These are phyloP conservation scores for Perdix hodgsoniae DNA, from an alignment of 2,797 vertebrate species.

Conservation along the genomic window DNA sequence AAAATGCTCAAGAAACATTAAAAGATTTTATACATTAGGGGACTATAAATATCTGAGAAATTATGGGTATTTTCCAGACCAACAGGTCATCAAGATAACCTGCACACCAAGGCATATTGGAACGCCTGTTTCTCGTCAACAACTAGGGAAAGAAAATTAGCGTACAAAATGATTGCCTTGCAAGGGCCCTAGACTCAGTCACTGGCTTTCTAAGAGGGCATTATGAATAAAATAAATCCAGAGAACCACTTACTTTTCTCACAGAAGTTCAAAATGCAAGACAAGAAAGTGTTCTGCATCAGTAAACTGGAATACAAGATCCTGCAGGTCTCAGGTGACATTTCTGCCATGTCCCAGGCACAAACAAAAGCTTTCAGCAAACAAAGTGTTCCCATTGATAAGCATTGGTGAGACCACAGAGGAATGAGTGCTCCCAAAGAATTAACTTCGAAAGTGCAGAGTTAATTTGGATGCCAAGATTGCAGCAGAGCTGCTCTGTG, in stretches of 20 bases:
- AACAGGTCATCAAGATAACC: neutral
- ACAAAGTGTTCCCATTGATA: neutral
- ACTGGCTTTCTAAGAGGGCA: neutral
- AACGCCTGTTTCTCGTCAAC: neutral
- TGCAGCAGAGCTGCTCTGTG: neutral
- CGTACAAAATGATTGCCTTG: neutral
- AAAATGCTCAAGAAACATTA: neutral
- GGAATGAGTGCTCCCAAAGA: neutral
- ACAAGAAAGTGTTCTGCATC: neutral
- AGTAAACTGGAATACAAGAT: neutral
- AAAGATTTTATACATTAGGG: neutral
- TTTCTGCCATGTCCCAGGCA: neutral
- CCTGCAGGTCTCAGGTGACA: neutral
- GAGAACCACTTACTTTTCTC: neutral
- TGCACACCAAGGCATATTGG: neutral
- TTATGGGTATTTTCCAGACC: neutral
- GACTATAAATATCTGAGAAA: neutral
- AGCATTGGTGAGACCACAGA: neutral
- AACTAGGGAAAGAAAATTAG: neutral
- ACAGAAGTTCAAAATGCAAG: neutral
- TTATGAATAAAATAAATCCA: neutral
- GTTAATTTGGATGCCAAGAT: neutral
- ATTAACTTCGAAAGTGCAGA: neutral
- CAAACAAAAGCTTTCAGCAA: neutral
- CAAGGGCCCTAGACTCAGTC: neutral